Evolutionary conservation across 2,797 vertebrate species (phyloP).

Genomic region (Simalia tracyae): DNA sequence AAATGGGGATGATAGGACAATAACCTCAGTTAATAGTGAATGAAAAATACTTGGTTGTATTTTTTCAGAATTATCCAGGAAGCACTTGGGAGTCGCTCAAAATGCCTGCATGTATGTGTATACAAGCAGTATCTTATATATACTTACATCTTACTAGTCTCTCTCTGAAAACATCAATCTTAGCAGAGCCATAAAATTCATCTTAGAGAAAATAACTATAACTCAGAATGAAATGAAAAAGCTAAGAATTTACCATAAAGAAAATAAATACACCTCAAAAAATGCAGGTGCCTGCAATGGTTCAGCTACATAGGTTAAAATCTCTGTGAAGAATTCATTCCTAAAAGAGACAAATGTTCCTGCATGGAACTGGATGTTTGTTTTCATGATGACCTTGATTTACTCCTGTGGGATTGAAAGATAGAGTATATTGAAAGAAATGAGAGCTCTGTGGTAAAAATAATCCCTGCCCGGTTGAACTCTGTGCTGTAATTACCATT

Average conservation of each 20-base stretch:
- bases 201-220: constrained; percentile 15
- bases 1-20: background rate
- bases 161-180: constrained; percentile 18
- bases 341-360: constrained; percentile 15
- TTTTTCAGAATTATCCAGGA: background rate
- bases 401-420: constrained; percentile 30
- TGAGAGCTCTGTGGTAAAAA: constrained; percentile 21
- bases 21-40: background rate
- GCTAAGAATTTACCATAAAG: constrained; percentile 36
- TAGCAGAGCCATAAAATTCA: constrained; percentile 36
- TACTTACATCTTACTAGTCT: background rate
- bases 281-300: constrained; percentile 13
- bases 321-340: constrained; percentile 28
- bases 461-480: background rate
- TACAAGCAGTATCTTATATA: background rate
- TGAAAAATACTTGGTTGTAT: background rate
- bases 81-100: background rate
- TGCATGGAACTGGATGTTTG: constrained; percentile 25
- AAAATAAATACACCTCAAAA: constrained; percentile 37
- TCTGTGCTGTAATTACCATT: background rate
- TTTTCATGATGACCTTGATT: constrained; percentile 19
- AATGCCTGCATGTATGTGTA: background rate
- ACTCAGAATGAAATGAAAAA: constrained; percentile 5
- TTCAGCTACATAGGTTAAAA: constrained; percentile 7
- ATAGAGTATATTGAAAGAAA: background rate